Percentiles rank a stretch among this genome's conserved stretches.
Conservation (phyloP, 2,888 invertebrate genomes). For the Bimastos eiseni region DNA sequence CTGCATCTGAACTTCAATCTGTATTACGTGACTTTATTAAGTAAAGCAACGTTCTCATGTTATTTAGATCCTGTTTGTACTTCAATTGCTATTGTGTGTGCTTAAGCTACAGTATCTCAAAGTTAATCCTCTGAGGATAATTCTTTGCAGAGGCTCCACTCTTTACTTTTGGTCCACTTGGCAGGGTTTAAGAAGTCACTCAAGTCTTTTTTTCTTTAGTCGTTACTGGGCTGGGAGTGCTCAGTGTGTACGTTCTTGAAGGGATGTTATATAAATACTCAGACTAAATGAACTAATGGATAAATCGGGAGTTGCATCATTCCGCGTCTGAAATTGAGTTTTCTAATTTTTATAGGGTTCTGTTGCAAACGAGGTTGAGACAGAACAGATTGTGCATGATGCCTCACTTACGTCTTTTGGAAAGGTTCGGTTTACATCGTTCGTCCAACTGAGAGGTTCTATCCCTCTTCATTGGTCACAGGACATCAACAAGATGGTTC, state of each 20-base stretch:
- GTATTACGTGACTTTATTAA: not conserved
- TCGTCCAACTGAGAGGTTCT: slow-evolving; percentile 96
- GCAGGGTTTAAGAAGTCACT: too few species aligned
- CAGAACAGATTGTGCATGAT: slow-evolving; percentile 92
- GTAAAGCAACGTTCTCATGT: not conserved
- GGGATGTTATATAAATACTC: too few species aligned
- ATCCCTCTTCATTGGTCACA: slow-evolving; percentile 97
- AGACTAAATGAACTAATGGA: too few species aligned
- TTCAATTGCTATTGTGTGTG: not conserved
- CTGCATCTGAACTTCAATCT: not conserved
- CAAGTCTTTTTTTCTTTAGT: too few species aligned
- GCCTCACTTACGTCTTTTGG: slow-evolving; percentile 49
- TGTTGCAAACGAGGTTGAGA: slow-evolving; percentile 98
- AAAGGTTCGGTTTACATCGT: slow-evolving; percentile 75
- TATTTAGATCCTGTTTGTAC: not conserved
- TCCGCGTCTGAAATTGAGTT: not conserved
- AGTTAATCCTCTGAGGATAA: not conserved
- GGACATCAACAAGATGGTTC: slow-evolving; percentile 94
- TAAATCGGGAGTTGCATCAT: not conserved
- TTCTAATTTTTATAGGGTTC: slow-evolving; percentile 70
- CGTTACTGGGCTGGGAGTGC: too few species aligned
- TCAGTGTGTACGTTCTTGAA: too few species aligned
- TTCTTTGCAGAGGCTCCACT: not conserved
- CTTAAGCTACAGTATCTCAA: not conserved
- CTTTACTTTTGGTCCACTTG: too few species aligned